Evolutionary conservation across 1,140 invertebrate species (phyloP).

Genomic region (Penaeus indicus): DNA sequence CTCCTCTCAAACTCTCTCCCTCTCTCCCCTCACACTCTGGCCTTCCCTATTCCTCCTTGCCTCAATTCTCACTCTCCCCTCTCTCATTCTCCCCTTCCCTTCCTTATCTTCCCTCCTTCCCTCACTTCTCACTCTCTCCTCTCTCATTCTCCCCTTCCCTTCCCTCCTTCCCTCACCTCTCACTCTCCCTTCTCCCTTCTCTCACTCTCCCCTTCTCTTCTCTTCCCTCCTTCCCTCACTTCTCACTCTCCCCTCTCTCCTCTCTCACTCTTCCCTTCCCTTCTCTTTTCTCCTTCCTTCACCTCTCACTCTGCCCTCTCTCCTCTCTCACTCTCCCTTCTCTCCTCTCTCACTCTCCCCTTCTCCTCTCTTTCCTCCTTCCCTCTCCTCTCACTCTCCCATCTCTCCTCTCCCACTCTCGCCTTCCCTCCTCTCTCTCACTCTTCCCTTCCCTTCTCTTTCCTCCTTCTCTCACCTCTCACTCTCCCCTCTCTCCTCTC

Average conservation of each 20-base stretch:
- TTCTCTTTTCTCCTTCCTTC: not conserved
- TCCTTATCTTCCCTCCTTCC: not conserved
- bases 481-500: too few species aligned
- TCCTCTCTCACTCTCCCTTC: too few species aligned
- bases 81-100: not conserved
- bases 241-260: not conserved
- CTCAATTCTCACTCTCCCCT: not conserved
- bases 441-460: too few species aligned
- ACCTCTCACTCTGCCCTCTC: too few species aligned
- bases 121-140: not conserved
- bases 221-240: not conserved
- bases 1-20: not conserved
- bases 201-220: not conserved
- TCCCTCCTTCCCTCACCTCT: not conserved
- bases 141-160: too few species aligned
- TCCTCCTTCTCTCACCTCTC: too few species aligned
- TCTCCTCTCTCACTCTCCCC: too few species aligned
- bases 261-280: not conserved
- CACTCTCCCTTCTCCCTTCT: too few species aligned
- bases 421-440: too few species aligned
- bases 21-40: not conserved
- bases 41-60: not conserved
- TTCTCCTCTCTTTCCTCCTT: too few species aligned
- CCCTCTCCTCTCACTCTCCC: too few species aligned
- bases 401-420: too few species aligned